Base-by-base conservation (phyloP, 2,888 invertebrate genomes). In the Epinotia brunnichana region DNA sequence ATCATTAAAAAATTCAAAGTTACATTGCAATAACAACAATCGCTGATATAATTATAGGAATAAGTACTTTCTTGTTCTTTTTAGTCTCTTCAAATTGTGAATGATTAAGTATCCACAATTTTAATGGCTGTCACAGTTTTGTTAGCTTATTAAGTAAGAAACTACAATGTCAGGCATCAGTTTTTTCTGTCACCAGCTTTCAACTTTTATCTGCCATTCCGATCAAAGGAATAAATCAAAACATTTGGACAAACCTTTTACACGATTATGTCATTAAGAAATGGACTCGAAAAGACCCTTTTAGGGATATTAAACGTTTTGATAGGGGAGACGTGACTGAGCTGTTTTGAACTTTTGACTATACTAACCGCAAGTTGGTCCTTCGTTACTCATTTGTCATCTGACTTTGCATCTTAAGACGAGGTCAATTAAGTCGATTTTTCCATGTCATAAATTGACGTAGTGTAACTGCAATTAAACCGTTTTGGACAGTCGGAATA, bases 201-300 rank as follows among this genome's bases (percentile, higher is more conserved):
- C 21, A 9, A 35, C 63, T 48, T 69, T 69, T 74, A 75, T 67
- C 69, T 21, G 11, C 51, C 60, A 62, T 64, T 73, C 74, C 69
- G 69, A 75, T 73, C 29, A 39, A 71, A 73, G 74, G 63, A 53
- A 61, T 60, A 51, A 54, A 51, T 69, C 69, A 69, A 24, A 69
- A 69, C 60, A 54, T 69, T 69, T 68, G n/a, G 67, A 73, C 62
- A 76, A 75, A 76, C 70, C 61, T 44, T 70, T 74, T 70, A 76
- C 76, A 73, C 77, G 77, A 77, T 82, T 79, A 78, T 81, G 79
- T 81, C 80, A 80, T 76, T 79, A 61, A n/a, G 60, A 44, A 62
- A 72, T 56, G 60, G 51, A 3, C 71, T 77, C 79, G 85, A 84
- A 82, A 82, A 85, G 82, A 85, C 81, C 80, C 86, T 89, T 87